A percentile compares a stretch with the other conserved stretches of the same genome.
Conservation (phyloP, 2,113 vertebrate genomes). For the Muntiacus muntjak region DNA sequence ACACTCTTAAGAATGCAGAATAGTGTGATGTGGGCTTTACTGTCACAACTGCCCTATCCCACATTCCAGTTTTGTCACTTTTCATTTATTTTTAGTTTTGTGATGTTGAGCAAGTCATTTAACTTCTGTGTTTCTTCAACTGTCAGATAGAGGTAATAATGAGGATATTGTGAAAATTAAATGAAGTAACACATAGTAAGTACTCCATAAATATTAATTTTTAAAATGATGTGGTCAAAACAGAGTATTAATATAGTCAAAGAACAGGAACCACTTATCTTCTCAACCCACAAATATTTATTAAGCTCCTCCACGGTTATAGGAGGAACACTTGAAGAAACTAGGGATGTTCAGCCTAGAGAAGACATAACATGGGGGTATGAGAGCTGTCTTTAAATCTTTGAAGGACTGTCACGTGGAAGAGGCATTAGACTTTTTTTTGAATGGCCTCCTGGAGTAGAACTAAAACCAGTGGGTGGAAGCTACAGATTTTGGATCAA, state of each 20-base stretch:
- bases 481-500: background rate
- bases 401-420: background rate
- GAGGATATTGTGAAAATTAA: background rate
- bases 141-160: background rate
- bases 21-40: background rate
- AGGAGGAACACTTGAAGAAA: background rate
- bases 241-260: background rate
- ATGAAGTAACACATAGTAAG: background rate
- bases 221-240: background rate
- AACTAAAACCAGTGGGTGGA: background rate
- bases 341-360: background rate
- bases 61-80: background rate
- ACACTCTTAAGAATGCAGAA: background rate
- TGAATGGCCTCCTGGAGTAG: background rate
- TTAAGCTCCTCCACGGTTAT: background rate
- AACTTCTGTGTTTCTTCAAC: background rate
- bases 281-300: background rate
- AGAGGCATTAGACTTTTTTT: background rate
- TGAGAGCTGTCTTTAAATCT: background rate
- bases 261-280: background rate
- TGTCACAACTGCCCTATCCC: background rate
- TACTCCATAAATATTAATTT: background rate
- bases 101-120: background rate
- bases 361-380: background rate
- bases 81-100: background rate